Evolutionary conservation across 2,113 vertebrate species (phyloP), one percentile per base, ranked within the genome.

Genomic region (Nyctereutes procyonoides): DNA sequence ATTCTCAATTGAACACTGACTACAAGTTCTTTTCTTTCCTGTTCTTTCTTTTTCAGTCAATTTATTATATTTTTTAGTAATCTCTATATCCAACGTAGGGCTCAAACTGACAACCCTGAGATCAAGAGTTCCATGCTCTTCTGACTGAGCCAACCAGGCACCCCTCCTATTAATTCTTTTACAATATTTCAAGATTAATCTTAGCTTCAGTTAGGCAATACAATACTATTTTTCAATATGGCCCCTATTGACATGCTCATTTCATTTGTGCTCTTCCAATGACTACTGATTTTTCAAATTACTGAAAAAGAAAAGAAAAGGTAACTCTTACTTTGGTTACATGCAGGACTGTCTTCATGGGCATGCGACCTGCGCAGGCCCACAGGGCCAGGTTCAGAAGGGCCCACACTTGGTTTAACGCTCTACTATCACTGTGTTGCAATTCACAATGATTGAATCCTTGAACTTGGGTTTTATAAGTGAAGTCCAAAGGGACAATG

Each of bases 281-380:
- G 84, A 88, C 51, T 67, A 43, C 43, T 92, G 62, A 26, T 74
- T 81, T 97, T 96, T 94, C 88, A 82, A 92, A 91, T 74, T 93
- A 69, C 13, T 35, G 76, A 92, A 96, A 82, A 76, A 65, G 12
- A 6, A 30, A 51, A 38, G 3, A 35, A 60, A 71, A 80, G 28
- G 0, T 20, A 55, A 53, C 19, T 38, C 17, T 67, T 77, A 58
- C 69, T 43, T 86, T 6, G 51, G 51, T 48, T n/a, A 17, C 8
- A 62, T 9, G 5, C 28, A 60, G 8, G 56, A 8, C 73, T 81
- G 26, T n/a, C 55, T 93, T 95, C 60, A 11, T 28, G 43, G 56
- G 3, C 8, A 3, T 5, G 2, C 76, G 38, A 80, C 62, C 15
- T 35, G 12, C 3, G 14, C 11, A 32, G 11, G 74, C 43, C 60